Percentiles rank a stretch among this genome's conserved stretches.
These are phyloP conservation scores for Arnoldichthys spilopterus DNA, from an alignment of 2,797 vertebrate species.

Conservation along the genomic window DNA sequence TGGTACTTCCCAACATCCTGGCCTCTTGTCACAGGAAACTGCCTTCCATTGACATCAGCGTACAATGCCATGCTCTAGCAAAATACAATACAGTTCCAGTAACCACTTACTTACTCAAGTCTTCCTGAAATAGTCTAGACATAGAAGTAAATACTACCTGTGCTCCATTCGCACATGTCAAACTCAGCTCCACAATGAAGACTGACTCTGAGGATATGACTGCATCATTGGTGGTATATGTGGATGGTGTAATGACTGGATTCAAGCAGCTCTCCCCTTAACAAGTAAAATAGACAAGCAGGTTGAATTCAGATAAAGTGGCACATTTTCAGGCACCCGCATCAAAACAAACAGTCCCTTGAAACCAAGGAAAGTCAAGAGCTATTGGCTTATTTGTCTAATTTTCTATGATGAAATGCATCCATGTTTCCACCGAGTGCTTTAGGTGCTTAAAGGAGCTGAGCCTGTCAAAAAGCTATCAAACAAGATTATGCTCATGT, in stretches of 20 bases:
- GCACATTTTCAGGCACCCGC: background rate
- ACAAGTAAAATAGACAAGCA: background rate
- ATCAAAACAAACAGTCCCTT: background rate
- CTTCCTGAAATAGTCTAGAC: background rate
- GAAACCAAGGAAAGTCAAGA: background rate
- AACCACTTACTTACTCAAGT: background rate
- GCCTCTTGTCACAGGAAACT: slow-evolving; percentile 92
- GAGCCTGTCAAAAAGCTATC: no score
- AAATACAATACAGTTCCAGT: background rate
- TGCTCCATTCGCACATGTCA: slow-evolving; percentile 89
- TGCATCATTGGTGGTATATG: slow-evolving; percentile 92
- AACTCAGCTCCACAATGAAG: slow-evolving; percentile 91
- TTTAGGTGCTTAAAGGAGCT: no score
- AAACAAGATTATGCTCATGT: no score
- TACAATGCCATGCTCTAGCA: slow-evolving; percentile 88
- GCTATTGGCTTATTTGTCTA: background rate
- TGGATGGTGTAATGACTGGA: slow-evolving; percentile 87
- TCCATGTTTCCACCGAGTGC: background rate
- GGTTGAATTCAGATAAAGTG: background rate
- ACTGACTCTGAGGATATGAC: slow-evolving; percentile 93
- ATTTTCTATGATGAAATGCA: background rate
- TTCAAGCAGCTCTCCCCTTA: slow-evolving; percentile 88
- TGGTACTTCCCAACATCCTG: slow-evolving; percentile 92
- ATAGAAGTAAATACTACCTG: slow-evolving; percentile 76
- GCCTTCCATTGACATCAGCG: slow-evolving; percentile 90